Evolutionary conservation across 2,113 vertebrate genomes (phyloP).

Genomic region (Microcebus murinus): DNA sequence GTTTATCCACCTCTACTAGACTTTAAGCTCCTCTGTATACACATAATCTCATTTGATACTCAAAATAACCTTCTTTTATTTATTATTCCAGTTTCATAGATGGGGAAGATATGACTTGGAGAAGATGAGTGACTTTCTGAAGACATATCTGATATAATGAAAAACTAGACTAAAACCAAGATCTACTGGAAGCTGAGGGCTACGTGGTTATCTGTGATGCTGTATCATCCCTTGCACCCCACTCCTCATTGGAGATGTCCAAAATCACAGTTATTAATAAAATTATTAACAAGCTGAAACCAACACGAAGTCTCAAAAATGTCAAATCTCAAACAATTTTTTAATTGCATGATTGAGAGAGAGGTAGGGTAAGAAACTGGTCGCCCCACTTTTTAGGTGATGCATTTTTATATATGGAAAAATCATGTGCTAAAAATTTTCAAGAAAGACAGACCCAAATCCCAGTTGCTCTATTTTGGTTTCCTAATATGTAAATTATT

Average conservation of each 20-base stretch:
- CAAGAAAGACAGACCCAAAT: background rate
- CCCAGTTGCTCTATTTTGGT: background rate
- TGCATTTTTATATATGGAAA: slow-evolving; percentile 1
- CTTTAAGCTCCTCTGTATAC: background rate
- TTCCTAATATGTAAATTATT: background rate
- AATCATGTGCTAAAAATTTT: background rate
- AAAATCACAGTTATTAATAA: background rate
- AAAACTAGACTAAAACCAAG: slow-evolving; percentile 10
- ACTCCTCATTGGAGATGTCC: background rate
- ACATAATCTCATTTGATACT: background rate
- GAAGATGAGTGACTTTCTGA: background rate
- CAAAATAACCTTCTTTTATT: background rate
- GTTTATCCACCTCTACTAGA: background rate
- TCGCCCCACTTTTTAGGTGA: background rate
- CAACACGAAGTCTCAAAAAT: slow-evolving; percentile 10
- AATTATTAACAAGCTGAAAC: background rate
- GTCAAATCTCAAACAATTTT: background rate
- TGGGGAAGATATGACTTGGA: background rate
- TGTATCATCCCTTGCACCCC: background rate
- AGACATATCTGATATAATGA: background rate
- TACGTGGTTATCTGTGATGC: background rate
- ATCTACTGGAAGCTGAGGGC: background rate
- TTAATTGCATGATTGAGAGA: background rate
- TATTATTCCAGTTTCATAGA: background rate
- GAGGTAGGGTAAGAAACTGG: background rate